Conservation (phyloP, 2,113 vertebrate genomes). For the Takifugu flavidus region DNA sequence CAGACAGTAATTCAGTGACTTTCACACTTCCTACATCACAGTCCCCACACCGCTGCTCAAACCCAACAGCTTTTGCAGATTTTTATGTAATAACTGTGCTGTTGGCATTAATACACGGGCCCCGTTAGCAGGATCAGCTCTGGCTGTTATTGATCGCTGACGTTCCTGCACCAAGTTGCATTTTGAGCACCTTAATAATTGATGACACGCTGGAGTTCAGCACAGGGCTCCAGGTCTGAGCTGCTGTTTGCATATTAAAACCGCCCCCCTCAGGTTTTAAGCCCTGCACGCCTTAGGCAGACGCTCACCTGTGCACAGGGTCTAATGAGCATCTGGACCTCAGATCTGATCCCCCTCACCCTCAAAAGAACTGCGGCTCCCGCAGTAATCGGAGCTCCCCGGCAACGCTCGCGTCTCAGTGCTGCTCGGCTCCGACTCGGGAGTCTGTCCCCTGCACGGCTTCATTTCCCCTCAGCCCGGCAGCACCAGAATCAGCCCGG, state of each 20-base stretch:
- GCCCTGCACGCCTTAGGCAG: no score
- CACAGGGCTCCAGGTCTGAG: conserved; percentile 7
- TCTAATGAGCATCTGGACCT: no score
- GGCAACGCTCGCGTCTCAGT: conserved; percentile 16
- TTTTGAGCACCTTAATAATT: not conserved
- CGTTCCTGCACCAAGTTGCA: not conserved
- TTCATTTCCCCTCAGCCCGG: conserved; percentile 14
- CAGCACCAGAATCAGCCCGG: conserved; percentile 13
- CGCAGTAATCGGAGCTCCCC: not conserved
- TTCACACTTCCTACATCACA: no score
- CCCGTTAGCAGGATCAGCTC: not conserved
- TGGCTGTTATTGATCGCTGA: not conserved
- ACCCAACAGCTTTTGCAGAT: no score
- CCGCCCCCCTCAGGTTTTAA: not conserved
- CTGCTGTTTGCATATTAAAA: conserved; percentile 14
- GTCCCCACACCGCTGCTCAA: no score
- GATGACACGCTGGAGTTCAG: not conserved
- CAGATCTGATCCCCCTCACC: conserved; percentile 2
- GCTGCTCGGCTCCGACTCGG: conserved; percentile 24
- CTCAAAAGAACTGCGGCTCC: conserved; percentile 41
- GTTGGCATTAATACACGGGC: not conserved
- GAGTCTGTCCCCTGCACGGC: conserved; percentile 31
- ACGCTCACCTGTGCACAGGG: no score
- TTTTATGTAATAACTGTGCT: not conserved
- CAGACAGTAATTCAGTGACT: no score